Base-by-base conservation (phyloP, 2,113 vertebrate species). In the Ornithorhynchus anatinus region DNA sequence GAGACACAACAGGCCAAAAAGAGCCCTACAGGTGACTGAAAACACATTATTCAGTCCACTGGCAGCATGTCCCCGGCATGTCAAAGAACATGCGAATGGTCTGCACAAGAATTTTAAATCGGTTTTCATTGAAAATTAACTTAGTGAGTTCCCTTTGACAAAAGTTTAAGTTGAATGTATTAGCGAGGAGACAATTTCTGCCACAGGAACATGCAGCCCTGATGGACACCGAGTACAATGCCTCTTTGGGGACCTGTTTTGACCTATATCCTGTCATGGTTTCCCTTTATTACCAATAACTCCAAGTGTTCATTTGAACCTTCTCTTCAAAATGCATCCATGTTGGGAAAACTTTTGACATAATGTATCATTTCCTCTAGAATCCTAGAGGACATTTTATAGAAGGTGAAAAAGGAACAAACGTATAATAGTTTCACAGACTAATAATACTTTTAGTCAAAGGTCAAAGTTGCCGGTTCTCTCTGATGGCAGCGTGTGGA, bases 381-480 rank as follows among this genome's bases (percentile, higher is more conserved):
- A 77, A 84, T 73, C 72, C 83, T 88, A 84, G 77, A 89, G 72
- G 82, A 84, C 62, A 81, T 73, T 85, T 87, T 81, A 81, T 58
- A 60, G 51, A 82, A 74, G 81, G 77, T 88, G 27, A 60, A 78
- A 72, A 44, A 79, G 40, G 69, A 85, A 79, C 43, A 58, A 63
- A 84, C 80, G 78, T 84, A 76, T 80, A 83, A 72, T 61, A 31
- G 68, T 60, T 72, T 71, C 74, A 80, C 69, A 59, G 67, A 75
- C 39, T 54, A 52, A 72, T 60, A 77, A 80, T 73, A 70, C 77
- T 68, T 84, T 47, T 67, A 88, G 78, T 59, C 74, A 88, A 80
- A 73, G 67, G 68, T 77, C 73, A 84, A 67, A 73, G 25, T 50
- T 69, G 71, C 45, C 59, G 86, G 45, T 36, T 69, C 69, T 78